Evolutionary conservation across 2,888 invertebrate species (phyloP), one percentile per base, ranked within the genome.

Genomic region (Amphiduros pacificus): DNA sequence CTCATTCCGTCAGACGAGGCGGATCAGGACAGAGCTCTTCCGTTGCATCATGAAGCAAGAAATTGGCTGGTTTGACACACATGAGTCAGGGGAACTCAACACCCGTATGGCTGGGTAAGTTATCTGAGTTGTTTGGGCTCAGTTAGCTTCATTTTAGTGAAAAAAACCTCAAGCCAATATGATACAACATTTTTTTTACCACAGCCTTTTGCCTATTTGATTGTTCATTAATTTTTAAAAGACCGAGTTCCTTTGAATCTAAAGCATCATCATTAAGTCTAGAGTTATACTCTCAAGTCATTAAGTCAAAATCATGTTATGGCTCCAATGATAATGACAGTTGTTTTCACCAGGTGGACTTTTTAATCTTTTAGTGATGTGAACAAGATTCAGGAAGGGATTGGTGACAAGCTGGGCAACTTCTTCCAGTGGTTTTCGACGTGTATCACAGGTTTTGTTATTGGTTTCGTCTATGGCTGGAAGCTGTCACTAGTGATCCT

Each of bases 391-490:
- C 91, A 92, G 82, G 91, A 91, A 68, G 93, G 92, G 11, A 87
- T 92, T 44, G 92, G 91, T 0, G 93, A 93, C 78, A 93, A 93
- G 77, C 84, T 91, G 32, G 87, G 89, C 0, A 88, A 89, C 66
- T 90, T 91, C 72, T 76, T 89, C 5, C 89, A 89, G 78, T 90
- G 88, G 77, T 85, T 90, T 69, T 83, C 89, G 0, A 86, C 89
- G 0, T 90, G 90, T 75, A 61, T 90, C 11, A 87, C 89, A 22
- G 88, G 89, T 0, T 78, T 92, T n/a, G 83, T 87, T 2, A 85
- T 91, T 78, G 91, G 91, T 0, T 87, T 93, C 57, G 77, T 86
- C 1, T 88, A 88, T 75, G 92, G 93, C 6, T 93, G 93, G 93
- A 87, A 91, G 77, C 80, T 93, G 44, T 89, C 92, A 0, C 82